Base-by-base conservation (phyloP, 2,797 vertebrate species). In the Potorous gilbertii region DNA sequence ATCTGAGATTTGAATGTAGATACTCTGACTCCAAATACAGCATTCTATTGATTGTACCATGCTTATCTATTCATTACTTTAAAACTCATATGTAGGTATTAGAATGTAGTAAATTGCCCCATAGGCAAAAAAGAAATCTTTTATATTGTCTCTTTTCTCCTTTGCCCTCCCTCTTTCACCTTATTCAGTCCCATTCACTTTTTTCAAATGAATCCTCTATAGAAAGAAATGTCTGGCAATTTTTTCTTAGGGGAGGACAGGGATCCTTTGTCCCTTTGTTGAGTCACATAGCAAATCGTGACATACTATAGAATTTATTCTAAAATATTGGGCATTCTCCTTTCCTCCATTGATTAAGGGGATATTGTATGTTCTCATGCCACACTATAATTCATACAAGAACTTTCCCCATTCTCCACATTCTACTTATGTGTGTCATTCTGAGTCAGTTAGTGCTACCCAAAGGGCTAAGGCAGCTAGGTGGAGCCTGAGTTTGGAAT, bases 41-140 rank as follows among this genome's bases (percentile, higher is more conserved):
- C 21, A 81, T 81, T 46, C 40, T 81, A 81, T 46, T n/a, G 16
- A 46, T 8, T 81, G n/a, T 46, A 11, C 40, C 40, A 11, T 46
- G 40, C 21, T 87, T 87, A 87, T 56, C 56, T 93, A 9, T 87
- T 94, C 96, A 62, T 4, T 90, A 56, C 50, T 92, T 90, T 50
- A 96, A 94, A 28, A 90, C 21, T 40, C 11, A 27, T 29, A 74
- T 54, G 40, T 6, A 56, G 40, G 91, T 50, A 54, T 56, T 11
- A 90, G 40, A 56, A 92, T 28, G 62, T 52, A 92, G 92, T 29
- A 90, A 55, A 4, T 27, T 59, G 1, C 87, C 50, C 28, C 29
- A 21, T 6, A 96, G 31, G 18, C 21, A 90, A 87, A 55, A 54
- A 95, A 91, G 3, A 62, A 92, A 87, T 90, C 54, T 8, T 29